A percentile compares a stretch with the other conserved stretches of the same genome.
Evolutionary conservation across 1,140 invertebrate species (phyloP).

Genomic region (Catajapyx aquilonaris): DNA sequence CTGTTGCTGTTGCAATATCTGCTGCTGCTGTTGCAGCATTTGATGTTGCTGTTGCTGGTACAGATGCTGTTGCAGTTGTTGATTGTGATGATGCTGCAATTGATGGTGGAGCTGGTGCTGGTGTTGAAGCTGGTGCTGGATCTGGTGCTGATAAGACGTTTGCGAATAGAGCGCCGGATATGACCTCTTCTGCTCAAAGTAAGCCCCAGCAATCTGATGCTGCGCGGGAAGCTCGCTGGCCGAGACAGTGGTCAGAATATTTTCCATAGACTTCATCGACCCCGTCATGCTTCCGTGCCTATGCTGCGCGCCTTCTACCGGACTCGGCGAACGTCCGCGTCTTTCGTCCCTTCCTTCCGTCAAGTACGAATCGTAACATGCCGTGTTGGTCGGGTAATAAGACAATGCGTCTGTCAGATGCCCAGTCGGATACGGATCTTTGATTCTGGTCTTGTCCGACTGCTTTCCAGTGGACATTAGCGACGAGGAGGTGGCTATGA

Average conservation of each 20-base stretch:
- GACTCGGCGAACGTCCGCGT: conserved; percentile 6
- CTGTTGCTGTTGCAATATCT: conserved; percentile 28
- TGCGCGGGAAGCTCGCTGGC: no score
- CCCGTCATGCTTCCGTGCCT: conserved; percentile 11
- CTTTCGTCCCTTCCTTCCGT: not conserved
- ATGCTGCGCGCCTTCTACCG: conserved; percentile 6
- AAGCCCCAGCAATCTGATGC: not conserved
- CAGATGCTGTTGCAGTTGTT: conserved; percentile 2
- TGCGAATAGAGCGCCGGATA: not conserved
- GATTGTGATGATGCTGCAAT: conserved; percentile 3
- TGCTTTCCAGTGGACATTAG: no score
- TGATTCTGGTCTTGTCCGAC: no score
- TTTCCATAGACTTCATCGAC: conserved; percentile 12
- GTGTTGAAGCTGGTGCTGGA: not conserved
- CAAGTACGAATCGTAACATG: conserved; percentile 2
- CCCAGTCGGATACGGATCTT: no score
- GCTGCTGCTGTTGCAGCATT: conserved; percentile 19
- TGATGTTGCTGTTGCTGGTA: conserved; percentile 12
- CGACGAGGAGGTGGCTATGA: no score
- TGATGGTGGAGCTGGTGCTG: not conserved
- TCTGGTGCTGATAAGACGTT: not conserved
- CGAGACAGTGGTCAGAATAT: conserved; percentile 11
- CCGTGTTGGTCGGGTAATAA: conserved; percentile 45
- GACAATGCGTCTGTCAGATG: conserved; percentile 48
- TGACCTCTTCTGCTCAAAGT: not conserved